Conservation (phyloP, 2,797 vertebrate genomes). For the Chrosomus eos region DNA sequence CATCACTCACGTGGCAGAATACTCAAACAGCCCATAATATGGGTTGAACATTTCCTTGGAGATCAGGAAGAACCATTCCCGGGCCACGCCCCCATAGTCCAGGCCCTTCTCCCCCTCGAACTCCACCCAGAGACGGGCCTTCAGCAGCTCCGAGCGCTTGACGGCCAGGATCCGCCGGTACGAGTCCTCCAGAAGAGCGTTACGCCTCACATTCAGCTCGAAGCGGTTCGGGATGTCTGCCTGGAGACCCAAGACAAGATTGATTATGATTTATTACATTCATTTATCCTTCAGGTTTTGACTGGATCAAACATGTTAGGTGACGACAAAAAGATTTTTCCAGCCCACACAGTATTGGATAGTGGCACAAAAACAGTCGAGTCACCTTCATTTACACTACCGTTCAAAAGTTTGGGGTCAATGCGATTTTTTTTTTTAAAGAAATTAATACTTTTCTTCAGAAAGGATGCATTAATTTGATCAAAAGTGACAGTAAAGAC, state of each 20-base stretch:
- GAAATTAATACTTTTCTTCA: too few species aligned
- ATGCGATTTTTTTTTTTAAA: too few species aligned
- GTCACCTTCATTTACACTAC: too few species aligned
- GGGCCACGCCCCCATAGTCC: constrained; percentile 94
- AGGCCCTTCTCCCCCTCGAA: constrained; percentile 96
- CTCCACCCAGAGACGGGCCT: constrained; percentile 96
- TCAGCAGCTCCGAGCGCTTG: constrained; percentile 90
- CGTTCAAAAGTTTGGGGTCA: too few species aligned
- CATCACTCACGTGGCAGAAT: constrained; percentile 94
- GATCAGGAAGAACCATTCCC: constrained; percentile 98
- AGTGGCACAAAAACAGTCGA: too few species aligned
- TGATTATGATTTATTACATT: not conserved
- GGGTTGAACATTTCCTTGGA: constrained; percentile 99
- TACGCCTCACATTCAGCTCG: constrained; percentile 91
- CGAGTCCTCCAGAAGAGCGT: constrained; percentile 91
- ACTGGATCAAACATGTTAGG: not conserved
- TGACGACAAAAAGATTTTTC: not conserved
- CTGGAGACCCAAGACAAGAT: constrained; percentile 67
- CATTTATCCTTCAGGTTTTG: not conserved
- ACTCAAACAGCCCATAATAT: constrained; percentile 96
- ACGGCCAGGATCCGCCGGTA: constrained; percentile 91
- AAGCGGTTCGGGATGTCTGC: constrained; percentile 95
- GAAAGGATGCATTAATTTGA: too few species aligned
- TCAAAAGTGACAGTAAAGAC: too few species aligned
- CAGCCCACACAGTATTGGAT: not conserved